phyloP scores from a whole-genome alignment of 2,888 invertebrate species.

The Scelioninae gen. 1 region DNA sequence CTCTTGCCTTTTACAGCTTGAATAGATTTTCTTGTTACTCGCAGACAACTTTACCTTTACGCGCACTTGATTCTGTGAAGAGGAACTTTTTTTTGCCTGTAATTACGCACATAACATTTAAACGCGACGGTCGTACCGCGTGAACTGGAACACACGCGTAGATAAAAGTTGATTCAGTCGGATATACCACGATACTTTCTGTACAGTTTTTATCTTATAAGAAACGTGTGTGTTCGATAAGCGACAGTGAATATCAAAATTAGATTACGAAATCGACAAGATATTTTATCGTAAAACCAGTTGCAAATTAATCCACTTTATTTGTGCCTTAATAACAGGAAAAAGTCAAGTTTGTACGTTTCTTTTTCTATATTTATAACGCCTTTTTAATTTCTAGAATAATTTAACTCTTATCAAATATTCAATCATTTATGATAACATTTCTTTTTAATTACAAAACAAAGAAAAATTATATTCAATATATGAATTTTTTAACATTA shows the following conservation, averaged over 20 bases:
- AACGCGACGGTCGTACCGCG: slow-evolving; percentile 19
- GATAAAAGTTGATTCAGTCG: slow-evolving; percentile 19
- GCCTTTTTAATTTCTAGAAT: background rate
- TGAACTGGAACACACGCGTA: slow-evolving; percentile 34
- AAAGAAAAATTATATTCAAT: too few species aligned
- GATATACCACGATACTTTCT: background rate
- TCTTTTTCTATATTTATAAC: background rate
- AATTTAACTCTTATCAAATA: too few species aligned
- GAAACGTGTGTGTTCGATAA: slow-evolving; percentile 14
- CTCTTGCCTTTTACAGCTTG: slow-evolving; percentile 25
- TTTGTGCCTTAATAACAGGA: slow-evolving; percentile 9
- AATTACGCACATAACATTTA: slow-evolving; percentile 20
- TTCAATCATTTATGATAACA: too few species aligned
- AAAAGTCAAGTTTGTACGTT: background rate
- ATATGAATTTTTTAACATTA: too few species aligned
- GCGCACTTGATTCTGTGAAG: slow-evolving; percentile 16
- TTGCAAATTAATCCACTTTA: slow-evolving; percentile 24
- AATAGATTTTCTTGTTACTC: slow-evolving; percentile 32
- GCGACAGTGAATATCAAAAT: slow-evolving; percentile 7
- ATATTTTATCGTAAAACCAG: background rate
- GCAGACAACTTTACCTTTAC: slow-evolving; percentile 17
- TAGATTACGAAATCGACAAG: slow-evolving; percentile 15
- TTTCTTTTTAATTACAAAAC: too few species aligned
- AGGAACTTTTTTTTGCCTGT: slow-evolving; percentile 12
- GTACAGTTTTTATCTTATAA: slow-evolving; percentile 5